Percentiles rank a stretch among this genome's conserved stretches.
phyloP scores from a whole-genome alignment of 92 coral and sea anemone genomes.

The Umimayanthus chanpuru region DNA sequence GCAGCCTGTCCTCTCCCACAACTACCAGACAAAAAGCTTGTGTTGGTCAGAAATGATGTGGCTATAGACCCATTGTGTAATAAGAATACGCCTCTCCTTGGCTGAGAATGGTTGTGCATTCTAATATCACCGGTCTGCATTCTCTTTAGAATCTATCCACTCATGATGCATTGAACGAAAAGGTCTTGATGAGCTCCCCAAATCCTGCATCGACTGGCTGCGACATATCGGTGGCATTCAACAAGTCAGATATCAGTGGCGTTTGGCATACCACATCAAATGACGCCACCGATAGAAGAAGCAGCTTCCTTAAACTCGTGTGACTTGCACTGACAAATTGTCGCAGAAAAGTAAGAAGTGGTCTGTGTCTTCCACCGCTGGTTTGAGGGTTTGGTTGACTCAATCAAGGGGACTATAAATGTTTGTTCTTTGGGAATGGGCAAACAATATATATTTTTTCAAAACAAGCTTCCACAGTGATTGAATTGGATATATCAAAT shows the following conservation, averaged over 20 bases:
- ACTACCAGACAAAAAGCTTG: constrained; percentile 30
- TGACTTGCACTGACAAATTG: constrained; percentile 35
- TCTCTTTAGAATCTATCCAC: constrained; percentile 53
- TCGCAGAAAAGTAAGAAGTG: too few relatives aligned
- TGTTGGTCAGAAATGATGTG: constrained; percentile 20
- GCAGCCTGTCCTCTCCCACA: constrained; percentile 56
- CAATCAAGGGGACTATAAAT: not conserved
- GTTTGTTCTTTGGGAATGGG: not conserved
- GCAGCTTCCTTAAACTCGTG: constrained; percentile 49
- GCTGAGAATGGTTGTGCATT: constrained; percentile 41
- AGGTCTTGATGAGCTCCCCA: constrained; percentile 49
- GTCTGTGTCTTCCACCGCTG: not conserved
- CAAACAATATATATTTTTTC: too few relatives aligned
- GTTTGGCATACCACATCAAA: constrained; percentile 53
- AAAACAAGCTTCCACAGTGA: not conserved
- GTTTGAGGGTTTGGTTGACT: not conserved
- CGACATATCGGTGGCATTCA: constrained; percentile 47
- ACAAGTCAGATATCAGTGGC: constrained; percentile 51
- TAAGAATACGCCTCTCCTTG: constrained; percentile 47
- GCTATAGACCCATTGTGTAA: constrained; percentile 44
- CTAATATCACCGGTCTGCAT: constrained; percentile 50
- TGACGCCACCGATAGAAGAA: constrained; percentile 16
- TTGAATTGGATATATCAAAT: not conserved
- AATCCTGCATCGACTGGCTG: constrained; percentile 51
- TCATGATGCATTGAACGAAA: constrained; percentile 45